Conservation (phyloP, 2,888 invertebrate species). For the Epiblema foenella region DNA sequence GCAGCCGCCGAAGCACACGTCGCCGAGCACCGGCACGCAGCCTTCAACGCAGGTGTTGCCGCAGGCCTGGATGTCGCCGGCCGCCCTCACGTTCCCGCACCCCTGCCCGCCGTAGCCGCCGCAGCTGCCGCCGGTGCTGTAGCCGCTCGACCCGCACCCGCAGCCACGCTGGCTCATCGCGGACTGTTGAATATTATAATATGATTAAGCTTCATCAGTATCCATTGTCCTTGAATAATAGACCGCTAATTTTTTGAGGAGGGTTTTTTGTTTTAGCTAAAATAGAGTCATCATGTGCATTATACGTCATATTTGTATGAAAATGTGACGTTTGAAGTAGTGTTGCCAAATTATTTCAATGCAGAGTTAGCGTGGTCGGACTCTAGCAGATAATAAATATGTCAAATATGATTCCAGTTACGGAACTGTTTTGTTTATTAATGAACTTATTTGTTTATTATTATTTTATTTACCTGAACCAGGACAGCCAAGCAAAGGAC, state of each 20-base stretch:
- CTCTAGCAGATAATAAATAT: too few species aligned
- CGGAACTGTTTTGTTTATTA: too few species aligned
- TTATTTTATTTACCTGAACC: slow-evolving; percentile 26
- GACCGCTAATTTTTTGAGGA: too few species aligned
- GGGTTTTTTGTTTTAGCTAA: too few species aligned
- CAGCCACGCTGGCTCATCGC: too few species aligned
- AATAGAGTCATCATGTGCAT: too few species aligned
- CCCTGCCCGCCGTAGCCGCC: slow-evolving; percentile 16
- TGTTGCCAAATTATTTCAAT: too few species aligned
- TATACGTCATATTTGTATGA: too few species aligned
- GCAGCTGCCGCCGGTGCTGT: neutral
- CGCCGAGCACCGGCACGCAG: slow-evolving; percentile 28
- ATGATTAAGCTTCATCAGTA: neutral
- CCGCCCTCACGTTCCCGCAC: slow-evolving; percentile 12
- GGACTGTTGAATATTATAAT: neutral
- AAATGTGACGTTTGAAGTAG: too few species aligned
- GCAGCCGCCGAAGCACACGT: slow-evolving; percentile 24
- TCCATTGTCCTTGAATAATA: too few species aligned
- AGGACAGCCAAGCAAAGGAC: slow-evolving; percentile 20
- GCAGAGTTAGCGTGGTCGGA: too few species aligned
- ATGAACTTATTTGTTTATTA: too few species aligned
- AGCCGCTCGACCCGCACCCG: slow-evolving; percentile 23
- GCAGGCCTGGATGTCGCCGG: slow-evolving; percentile 36
- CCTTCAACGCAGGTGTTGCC: slow-evolving; percentile 44
- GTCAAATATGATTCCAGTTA: neutral